Evolutionary conservation across 2,113 vertebrate species (phyloP), one percentile per base, ranked within the genome.

Genomic region (Psittacara wagleri): DNA sequence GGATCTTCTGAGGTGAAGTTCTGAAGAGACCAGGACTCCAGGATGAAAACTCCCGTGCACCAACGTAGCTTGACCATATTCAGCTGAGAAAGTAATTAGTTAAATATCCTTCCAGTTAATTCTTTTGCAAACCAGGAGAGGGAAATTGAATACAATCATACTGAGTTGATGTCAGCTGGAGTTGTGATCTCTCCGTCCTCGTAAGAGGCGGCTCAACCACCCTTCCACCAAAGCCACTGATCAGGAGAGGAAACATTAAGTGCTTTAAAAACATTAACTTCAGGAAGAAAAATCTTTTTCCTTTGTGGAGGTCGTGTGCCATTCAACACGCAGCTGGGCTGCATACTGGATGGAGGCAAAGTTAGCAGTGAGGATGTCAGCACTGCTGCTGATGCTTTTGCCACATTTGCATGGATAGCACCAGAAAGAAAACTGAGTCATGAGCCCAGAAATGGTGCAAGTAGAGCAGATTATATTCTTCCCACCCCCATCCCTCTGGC

Each of bases 61-160:
- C 61, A 61, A 17, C 44, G 25, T 11, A 46, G 33, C 23, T 81
- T 84, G 54, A 44, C n/a, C 66, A 6, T 89, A 49, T 41, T 92
- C 74, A 72, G 54, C 46, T 83, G 54, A 41, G 41, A 77, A 83
- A 77, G 19, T 61, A 77, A 93, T 95, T 94, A 92, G 43, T 68
- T 94, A 85, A 91, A 82, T 88, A 88, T 74, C 64, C 12, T 90
- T 86, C 63, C 66, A 92, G 85, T 91, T 92, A 88, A 92, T 96
- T 92, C 91, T 73, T 84, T 91, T 64, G 66, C 79, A 93, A 96
- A 78, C 91, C 92, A 82, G 54, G 22, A 94, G 96, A 95, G 95
- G 94, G 91, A 96, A 94, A 74, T 64, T 95, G 80, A 79, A n/a
- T 72, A 19, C 16, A 14, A 57, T 88, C 63, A 13, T 24, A 66